Percentiles rank a stretch among this genome's conserved stretches.
Conservation (phyloP, 2,888 invertebrate species). For the Lapara coniferarum region DNA sequence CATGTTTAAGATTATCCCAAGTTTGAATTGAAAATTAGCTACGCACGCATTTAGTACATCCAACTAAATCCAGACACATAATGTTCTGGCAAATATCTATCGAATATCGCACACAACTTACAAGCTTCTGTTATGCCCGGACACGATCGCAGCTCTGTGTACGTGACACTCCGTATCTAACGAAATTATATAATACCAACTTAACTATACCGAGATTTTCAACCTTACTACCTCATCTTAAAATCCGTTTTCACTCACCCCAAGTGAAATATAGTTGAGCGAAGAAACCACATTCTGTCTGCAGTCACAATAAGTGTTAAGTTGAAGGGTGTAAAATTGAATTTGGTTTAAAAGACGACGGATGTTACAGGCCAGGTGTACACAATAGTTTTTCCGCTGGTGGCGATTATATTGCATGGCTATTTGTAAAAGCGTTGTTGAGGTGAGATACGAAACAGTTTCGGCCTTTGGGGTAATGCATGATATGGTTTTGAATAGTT, state of each 20-base stretch:
- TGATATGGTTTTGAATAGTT: not conserved
- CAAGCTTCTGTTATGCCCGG: conserved; percentile 58
- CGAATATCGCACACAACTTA: conserved; percentile 50
- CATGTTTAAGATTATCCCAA: too few species aligned
- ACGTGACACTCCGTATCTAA: conserved; percentile 59
- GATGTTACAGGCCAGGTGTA: not conserved
- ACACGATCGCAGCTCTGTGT: conserved; percentile 55
- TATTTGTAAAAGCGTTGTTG: conserved; percentile 25
- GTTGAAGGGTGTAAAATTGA: not conserved
- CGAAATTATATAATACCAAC: conserved; percentile 48
- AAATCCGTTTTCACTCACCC: conserved; percentile 32
- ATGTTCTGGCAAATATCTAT: conserved; percentile 45
- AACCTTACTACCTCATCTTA: conserved; percentile 32
- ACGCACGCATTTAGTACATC: conserved; percentile 16
- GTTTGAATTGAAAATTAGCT: not conserved
- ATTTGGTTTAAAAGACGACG: not conserved
- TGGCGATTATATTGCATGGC: conserved; percentile 22
- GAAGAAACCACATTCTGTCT: conserved; percentile 1
- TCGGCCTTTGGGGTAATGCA: conserved; percentile 14
- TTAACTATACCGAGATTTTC: conserved; percentile 29
- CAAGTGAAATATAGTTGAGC: conserved; percentile 1
- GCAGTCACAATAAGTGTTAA: conserved; percentile 3
- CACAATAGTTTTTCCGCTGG: conserved; percentile 27
- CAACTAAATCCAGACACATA: conserved; percentile 23
- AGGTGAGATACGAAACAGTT: conserved; percentile 21